phyloP scores from a whole-genome alignment of 1,140 invertebrate species.

The Rhopalosiphum maidis region DNA sequence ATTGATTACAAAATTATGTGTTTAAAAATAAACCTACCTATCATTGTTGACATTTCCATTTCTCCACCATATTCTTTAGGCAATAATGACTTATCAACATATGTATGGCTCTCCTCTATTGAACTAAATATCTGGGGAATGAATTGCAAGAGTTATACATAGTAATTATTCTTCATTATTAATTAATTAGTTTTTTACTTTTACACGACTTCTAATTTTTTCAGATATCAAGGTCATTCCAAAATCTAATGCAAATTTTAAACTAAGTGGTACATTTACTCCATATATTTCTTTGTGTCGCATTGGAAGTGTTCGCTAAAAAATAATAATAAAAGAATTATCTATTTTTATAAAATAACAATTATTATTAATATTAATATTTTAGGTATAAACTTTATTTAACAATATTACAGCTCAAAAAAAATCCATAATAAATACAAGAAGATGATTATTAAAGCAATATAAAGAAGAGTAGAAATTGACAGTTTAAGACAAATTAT shows the following conservation, averaged over 20 bases:
- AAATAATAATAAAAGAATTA: slow-evolving; percentile 58
- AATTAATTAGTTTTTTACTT: slow-evolving; percentile 62
- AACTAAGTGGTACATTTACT: slow-evolving; percentile 76
- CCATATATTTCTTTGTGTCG: slow-evolving; percentile 84
- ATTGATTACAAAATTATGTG: slow-evolving; percentile 8
- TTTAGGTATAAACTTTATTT: background rate
- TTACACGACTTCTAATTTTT: slow-evolving; percentile 79
- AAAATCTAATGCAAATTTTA: slow-evolving; percentile 82
- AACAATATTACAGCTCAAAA: background rate
- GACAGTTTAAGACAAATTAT: background rate
- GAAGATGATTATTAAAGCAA: background rate
- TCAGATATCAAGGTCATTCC: slow-evolving; percentile 81
- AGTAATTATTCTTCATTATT: background rate
- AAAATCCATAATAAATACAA: background rate
- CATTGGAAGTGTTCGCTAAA: slow-evolving; percentile 81
- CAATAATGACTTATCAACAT: slow-evolving; percentile 72
- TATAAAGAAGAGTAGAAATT: background rate
- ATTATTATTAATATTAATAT: background rate
- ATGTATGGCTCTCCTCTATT: slow-evolving; percentile 68
- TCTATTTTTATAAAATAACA: background rate
- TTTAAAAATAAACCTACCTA: slow-evolving; percentile 67
- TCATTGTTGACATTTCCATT: slow-evolving; percentile 84
- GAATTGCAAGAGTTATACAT: background rate
- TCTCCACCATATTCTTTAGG: slow-evolving; percentile 83
- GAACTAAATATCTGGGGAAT: slow-evolving; percentile 68